phyloP scores from a whole-genome alignment of 2,797 vertebrate species.

The Parotocinclus haroldoi region DNA sequence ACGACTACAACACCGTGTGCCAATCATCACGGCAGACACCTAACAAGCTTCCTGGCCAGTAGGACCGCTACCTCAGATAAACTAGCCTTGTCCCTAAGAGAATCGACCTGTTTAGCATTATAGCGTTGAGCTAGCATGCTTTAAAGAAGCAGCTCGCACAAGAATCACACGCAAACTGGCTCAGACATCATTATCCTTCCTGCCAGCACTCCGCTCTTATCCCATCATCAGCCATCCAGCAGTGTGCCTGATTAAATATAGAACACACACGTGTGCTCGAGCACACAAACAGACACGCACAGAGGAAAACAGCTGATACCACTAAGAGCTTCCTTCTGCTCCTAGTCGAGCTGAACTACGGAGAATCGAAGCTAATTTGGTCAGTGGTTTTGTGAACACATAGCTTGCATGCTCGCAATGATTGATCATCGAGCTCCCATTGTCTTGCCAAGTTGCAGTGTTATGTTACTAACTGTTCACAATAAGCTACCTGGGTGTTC shows the following conservation, averaged over 20 bases:
- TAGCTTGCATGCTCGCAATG: slow-evolving; percentile 7
- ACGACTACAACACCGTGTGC: too few species aligned
- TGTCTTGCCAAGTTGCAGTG: slow-evolving; percentile 15
- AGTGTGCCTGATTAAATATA: slow-evolving; percentile 61
- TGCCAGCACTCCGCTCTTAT: slow-evolving; percentile 49
- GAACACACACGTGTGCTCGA: slow-evolving; percentile 39
- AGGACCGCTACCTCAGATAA: too few species aligned
- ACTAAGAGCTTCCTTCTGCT: slow-evolving; percentile 19
- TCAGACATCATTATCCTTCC: slow-evolving; percentile 27
- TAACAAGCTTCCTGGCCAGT: too few species aligned
- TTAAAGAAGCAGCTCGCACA: slow-evolving; percentile 34
- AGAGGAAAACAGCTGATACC: slow-evolving; percentile 34
- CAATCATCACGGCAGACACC: too few species aligned
- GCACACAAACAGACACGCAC: slow-evolving; percentile 19
- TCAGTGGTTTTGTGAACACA: slow-evolving; percentile 30
- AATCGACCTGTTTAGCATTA: slow-evolving; percentile 1
- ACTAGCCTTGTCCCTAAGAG: too few species aligned
- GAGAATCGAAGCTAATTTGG: slow-evolving; percentile 40
- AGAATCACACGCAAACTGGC: slow-evolving; percentile 15
- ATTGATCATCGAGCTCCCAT: slow-evolving; percentile 9
- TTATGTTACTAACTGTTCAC: slow-evolving; percentile 12
- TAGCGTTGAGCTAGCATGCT: slow-evolving; percentile 19
- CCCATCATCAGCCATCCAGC: slow-evolving; percentile 60
- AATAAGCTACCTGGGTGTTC: slow-evolving; percentile 8
- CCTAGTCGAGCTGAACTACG: slow-evolving; percentile 14